Conservation (phyloP, 2,888 invertebrate genomes). For the Orthonychiurus folsomi region DNA sequence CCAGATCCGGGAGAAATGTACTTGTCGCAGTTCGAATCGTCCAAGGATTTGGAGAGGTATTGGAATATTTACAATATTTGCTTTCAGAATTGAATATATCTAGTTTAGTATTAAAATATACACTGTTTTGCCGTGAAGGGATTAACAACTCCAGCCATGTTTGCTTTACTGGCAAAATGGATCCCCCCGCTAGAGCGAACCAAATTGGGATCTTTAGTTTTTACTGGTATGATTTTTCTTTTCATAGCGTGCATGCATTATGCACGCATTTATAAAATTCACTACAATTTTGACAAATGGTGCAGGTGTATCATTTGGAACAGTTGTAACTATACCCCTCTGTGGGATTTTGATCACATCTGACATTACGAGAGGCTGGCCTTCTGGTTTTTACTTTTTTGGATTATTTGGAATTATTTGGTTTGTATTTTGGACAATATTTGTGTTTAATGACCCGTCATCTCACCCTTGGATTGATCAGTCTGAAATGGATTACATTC, state of each 20-base stretch:
- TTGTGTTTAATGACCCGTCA: slow-evolving; percentile 65
- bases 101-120: slow-evolving; percentile 6
- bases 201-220: slow-evolving; percentile 78
- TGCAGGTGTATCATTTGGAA: slow-evolving; percentile 79
- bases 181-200: slow-evolving; percentile 84
- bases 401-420: slow-evolving; percentile 70
- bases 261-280: too few relatives aligned
- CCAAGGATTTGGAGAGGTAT: slow-evolving; percentile 68
- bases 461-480: slow-evolving; percentile 64
- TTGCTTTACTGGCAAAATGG: slow-evolving; percentile 72
- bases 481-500: slow-evolving; percentile 58
- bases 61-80: too few relatives aligned
- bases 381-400: slow-evolving; percentile 76
- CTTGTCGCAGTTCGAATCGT: slow-evolving; percentile 65
- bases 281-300: too few relatives aligned
- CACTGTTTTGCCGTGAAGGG: slow-evolving; percentile 47
- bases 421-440: slow-evolving; percentile 67
- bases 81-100: too few relatives aligned
- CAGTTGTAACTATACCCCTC: slow-evolving; percentile 73
- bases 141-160: slow-evolving; percentile 92
- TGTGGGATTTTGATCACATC: slow-evolving; percentile 74
- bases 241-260: background rate
- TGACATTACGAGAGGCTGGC: slow-evolving; percentile 63
- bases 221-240: slow-evolving; percentile 54
- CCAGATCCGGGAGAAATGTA: slow-evolving; percentile 60